Percentiles rank a stretch among this genome's conserved stretches.
Evolutionary conservation across 2,888 invertebrate genomes (phyloP).

Genomic region (Corbicula japonica): DNA sequence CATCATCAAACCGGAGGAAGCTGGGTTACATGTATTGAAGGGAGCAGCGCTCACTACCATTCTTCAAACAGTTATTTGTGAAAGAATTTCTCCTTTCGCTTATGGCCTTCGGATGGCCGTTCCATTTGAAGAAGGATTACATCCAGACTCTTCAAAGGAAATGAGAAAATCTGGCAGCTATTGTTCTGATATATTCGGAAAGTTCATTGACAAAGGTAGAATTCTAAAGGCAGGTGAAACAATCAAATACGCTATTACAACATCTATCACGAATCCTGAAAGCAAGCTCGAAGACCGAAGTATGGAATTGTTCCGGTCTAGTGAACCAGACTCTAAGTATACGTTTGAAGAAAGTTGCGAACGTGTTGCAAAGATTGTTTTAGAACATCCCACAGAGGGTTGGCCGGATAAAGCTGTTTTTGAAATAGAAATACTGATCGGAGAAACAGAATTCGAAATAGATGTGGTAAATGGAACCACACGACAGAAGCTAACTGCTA

Average conservation of each 20-base stretch:
- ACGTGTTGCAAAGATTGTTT: constrained; percentile 9
- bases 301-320: constrained; percentile 15
- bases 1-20: constrained; percentile 22
- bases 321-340: constrained; percentile 8
- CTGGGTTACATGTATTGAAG: constrained; percentile 37
- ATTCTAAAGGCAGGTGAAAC: constrained; percentile 25
- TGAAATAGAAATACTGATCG: constrained; percentile 19
- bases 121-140: constrained; percentile 14
- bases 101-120: constrained; percentile 24
- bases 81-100: constrained; percentile 23
- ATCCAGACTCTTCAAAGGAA: constrained; percentile 15
- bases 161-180: not conserved
- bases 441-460: constrained; percentile 35
- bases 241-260: not conserved
- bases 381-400: constrained; percentile 24
- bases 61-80: constrained; percentile 14
- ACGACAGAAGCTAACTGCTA: constrained; percentile 17
- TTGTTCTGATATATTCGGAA: constrained; percentile 29
- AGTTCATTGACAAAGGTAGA: constrained; percentile 31
- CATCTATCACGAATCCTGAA: not conserved
- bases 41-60: constrained; percentile 38
- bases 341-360: constrained; percentile 31
- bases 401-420: constrained; percentile 23
- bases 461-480: constrained; percentile 22
- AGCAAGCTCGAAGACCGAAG: constrained; percentile 3